Conservation (phyloP, 2,113 vertebrate species). For the Natator depressus region DNA sequence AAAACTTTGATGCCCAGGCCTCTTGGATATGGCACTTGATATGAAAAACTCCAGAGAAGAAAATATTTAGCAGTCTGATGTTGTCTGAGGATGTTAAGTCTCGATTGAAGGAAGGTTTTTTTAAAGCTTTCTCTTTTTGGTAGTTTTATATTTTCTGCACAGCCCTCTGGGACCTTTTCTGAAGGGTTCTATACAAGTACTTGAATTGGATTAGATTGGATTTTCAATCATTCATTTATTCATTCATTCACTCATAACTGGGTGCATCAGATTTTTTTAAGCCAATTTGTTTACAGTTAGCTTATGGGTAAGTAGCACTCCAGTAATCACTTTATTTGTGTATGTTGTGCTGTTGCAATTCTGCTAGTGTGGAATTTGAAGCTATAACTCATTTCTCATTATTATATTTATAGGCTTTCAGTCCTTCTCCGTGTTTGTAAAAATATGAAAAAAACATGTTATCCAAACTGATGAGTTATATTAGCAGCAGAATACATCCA, state of each 20-base stretch:
- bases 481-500: background rate
- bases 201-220: background rate
- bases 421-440: background rate
- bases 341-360: background rate
- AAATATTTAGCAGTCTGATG: background rate
- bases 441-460: background rate
- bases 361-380: background rate
- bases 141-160: background rate
- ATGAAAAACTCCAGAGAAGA: background rate
- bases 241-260: background rate
- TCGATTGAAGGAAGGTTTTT: background rate
- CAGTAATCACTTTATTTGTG: background rate
- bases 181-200: background rate
- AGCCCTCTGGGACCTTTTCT: background rate
- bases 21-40: background rate
- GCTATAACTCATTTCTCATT: background rate
- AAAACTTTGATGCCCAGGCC: background rate
- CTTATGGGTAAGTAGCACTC: background rate
- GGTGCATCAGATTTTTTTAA: background rate
- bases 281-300: background rate
- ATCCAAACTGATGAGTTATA: background rate
- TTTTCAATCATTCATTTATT: slow-evolving; percentile 14
- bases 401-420: background rate
- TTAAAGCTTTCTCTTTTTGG: background rate
- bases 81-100: background rate